Base-by-base conservation (phyloP, 2,113 vertebrate genomes). In the Morone chrysops region DNA sequence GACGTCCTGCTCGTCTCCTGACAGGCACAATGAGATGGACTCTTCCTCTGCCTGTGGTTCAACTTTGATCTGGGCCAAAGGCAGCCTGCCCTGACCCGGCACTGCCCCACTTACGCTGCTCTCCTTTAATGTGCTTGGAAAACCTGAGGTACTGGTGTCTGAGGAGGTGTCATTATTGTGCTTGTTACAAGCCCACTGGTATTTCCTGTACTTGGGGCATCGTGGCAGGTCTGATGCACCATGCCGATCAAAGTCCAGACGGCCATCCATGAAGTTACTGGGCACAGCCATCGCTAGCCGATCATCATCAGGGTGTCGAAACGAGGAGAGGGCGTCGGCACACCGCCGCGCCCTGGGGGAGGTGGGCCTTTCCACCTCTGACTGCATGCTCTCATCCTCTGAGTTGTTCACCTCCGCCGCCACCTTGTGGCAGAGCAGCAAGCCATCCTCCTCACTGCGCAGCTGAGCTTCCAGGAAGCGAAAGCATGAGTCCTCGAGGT, bases 401-500 rank as follows among this genome's bases (percentile, higher is more conserved):
- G 96, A 96, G 93, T 96, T 95, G 71, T 93, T 96, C 50, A 90
- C 95, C 90, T 87, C 90, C 2, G 95, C 70, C 2, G 94, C 94
- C 82, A 95, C 97, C 93, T 97, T 98, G 48, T 95, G 96, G 95
- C 96, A 96, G 85, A 97, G 95, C 73, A 97, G 95, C 84, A 98
- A 89, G 83, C 96, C 95, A 86, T 98, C 97, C 80, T 99, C 97
- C 0, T 97, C 97, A 75, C 96, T 98, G 87, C 97, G 96, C 85
- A 99, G 96, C 69, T 99, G 97, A 0, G 97, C 97, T 93, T 99
- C 98, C 90, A 99, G 96, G 92, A 99, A 99, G 90, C 98, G 97
- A 96, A 99, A 99, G 96, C 98, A 99, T 57, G 98, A 99, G 93
- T 99, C 98, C 95, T 99, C 98, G 82, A 99, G 96, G 95, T 99